Evolutionary conservation across 2,113 vertebrate species (phyloP), one percentile per base, ranked within the genome.

Genomic region (Syrmaticus mikado): DNA sequence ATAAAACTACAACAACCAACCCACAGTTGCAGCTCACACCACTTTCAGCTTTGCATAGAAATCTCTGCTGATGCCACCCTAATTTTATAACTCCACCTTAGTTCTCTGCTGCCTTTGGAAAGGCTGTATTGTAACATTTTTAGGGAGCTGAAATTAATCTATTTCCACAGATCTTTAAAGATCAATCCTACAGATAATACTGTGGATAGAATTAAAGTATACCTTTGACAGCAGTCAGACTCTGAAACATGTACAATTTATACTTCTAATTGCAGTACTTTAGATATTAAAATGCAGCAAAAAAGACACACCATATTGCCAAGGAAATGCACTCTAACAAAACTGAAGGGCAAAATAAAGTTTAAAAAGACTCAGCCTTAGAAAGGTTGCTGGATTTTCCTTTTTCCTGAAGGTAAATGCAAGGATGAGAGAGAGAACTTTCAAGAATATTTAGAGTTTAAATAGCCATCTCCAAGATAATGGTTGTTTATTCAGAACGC

Each of bases 341-440:
- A 95, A 87, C 57, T 45, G 73, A 24, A n/a, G 32, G 32, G 19
- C 20, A 58, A 58, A 57, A 36, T 64, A 62, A 5, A 0, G 1
- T 6, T 8, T 17, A 22, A 50, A 15, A 62, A 48, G 67, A 46
- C 36, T 83, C 4, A 68, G 46, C 75, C 81, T 64, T 48, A 71
- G 8, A 28, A 53, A 90, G 43, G 48, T 67, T 77, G 36, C 45
- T 94, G 68, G 52, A 78, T 30, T 9, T 46, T 62, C 38, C 85
- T 87, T 87, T 79, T 76, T 15, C 67, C 64, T 80, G 40, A 71
- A 90, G 73, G n/a, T 88, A 70, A 66, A 81, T 40, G 72, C 62
- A 90, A 93, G 73, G 53, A 30, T 38, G n/a, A 94, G 38, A 95
- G 38, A 95, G 41, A 92, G 10, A 55, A 67, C 71, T 86, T 90